Evolutionary conservation across 2,888 invertebrate genomes (phyloP), one percentile per base, ranked within the genome.

Genomic region (Hirtodrosophila cameraria): DNA sequence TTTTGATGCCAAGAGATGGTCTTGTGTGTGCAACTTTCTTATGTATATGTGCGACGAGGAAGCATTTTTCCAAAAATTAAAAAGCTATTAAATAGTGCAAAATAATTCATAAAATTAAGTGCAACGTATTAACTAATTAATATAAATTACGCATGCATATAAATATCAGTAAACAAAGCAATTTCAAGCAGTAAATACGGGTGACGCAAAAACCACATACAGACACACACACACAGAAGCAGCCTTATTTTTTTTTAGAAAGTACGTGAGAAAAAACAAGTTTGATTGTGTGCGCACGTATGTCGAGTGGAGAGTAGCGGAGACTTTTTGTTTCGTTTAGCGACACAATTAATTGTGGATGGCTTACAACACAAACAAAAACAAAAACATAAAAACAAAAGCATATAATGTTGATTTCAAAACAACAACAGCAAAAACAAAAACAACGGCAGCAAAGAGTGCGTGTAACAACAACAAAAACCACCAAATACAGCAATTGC

Each of bases 271-370:
- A 66, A 83, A 62, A 80, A 67, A 83, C 73, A 65, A 66, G 63
- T 60, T 57, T 65, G 49, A 41, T 76, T 74, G 80, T 81, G 86
- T 80, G 82, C 42, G 85, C 81, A 62, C 78, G 64, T 57, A 66
- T 77, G 74, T 58, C 36, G 69, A 64, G 74, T 74, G 75, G 75
- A 78, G 78, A 76, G 67, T 76, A 60, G 53, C 33, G 75, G 72
- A 75, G 65, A 84, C 70, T 61, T 66, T 66, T 64, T 65, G 72
- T 76, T 76, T 76, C 76, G 66, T 73, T 72, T 65, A 53, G 77
- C 75, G 69, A 75, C 75, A 75, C 77, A 74, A 77, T 72, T 80
- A 53, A 59, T 80, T 86, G 86, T 82, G 82, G 81, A 82, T 82
- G 82, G 82, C 81, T 81, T 66, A 77, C 68, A 71, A 65, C 75